Evolutionary conservation across 2,113 vertebrate genomes (phyloP), one percentile per base, ranked within the genome.

Genomic region (Varanus salvator): DNA sequence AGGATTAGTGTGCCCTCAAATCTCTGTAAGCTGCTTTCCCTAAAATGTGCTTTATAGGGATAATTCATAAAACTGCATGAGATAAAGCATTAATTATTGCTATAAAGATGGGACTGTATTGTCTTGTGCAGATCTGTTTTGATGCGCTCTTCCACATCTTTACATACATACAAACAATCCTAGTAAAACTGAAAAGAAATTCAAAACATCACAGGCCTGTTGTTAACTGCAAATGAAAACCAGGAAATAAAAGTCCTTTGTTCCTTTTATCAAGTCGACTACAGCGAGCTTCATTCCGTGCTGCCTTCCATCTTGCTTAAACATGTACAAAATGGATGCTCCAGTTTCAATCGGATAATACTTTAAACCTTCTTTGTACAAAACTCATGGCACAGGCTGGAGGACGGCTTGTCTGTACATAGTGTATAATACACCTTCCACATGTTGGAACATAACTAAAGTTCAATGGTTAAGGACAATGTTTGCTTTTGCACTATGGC

Each of bases 1-100:
- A 5, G n/a, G 94, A 94, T 96, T 92, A 94, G 85, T 54, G 92
- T 92, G 87, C 83, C 85, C 95, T 90, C 83, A 93, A 95, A 95
- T 90, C 92, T 54, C 64, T 0, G 85, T 93, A 93, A 95, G 93
- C 93, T 84, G 95, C 91, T 94, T 94, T 90, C 77, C 80, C 77
- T 91, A 85, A 93, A 89, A 94, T 1, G 64, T 66, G 64, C 88
- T 86, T 44, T 75, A 48, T 91, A 91, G 80, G 88, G 91, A 93
- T 95, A 91, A 1, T 87, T 88, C 0, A 5, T 91, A 89, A 88
- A 92, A 74, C 85, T 91, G 77, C 92, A 90, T 6, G 25, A 94
- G 90, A 91, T 85, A 85, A 87, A 95, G 92, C 64, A 23, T 93
- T 92, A 89, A 94, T 92, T 96, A 95, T 95, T 72, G 1, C 50